phyloP scores from a whole-genome alignment of 2,113 vertebrate genomes.

The Nanorana parkeri region DNA sequence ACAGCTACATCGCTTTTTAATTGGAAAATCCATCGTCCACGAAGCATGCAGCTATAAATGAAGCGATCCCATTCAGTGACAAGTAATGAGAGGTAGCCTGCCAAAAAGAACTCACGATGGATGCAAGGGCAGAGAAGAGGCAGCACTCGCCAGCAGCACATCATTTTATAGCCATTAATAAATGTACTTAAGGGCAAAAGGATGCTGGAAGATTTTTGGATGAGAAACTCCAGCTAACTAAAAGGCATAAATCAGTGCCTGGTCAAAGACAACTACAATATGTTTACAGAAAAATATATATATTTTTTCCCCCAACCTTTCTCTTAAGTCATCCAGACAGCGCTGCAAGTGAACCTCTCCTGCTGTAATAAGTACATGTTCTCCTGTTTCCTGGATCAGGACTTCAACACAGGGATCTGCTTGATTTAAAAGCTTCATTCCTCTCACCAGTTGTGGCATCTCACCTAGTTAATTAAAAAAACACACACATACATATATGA shows the following conservation, averaged over 20 bases:
- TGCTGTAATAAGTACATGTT: constrained; percentile 94
- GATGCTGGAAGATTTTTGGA: constrained; percentile 36
- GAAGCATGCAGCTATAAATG: constrained; percentile 18
- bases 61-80: constrained; percentile 29
- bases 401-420: constrained; percentile 94
- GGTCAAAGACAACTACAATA: constrained; percentile 9
- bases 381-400: constrained; percentile 95
- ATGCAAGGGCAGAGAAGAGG: constrained; percentile 29
- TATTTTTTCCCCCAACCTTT: constrained; percentile 77
- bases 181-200: constrained; percentile 39
- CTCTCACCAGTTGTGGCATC: constrained; percentile 92
- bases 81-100: constrained; percentile 38
- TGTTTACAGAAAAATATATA: constrained; percentile 34
- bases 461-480: constrained; percentile 77
- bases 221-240: constrained; percentile 51
- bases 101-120: constrained; percentile 32
- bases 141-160: constrained; percentile 46
- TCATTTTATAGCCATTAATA: constrained; percentile 60
- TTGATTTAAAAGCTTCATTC: constrained; percentile 96
- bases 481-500: not conserved
- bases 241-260: constrained; percentile 60
- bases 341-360: constrained; percentile 97
- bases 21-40: constrained; percentile 15
- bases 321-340: constrained; percentile 91
- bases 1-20: constrained; percentile 44